These are phyloP conservation scores for Porites divaricata DNA, from an alignment of 92 coral and sea anemone genomes.

Conservation along the genomic window DNA sequence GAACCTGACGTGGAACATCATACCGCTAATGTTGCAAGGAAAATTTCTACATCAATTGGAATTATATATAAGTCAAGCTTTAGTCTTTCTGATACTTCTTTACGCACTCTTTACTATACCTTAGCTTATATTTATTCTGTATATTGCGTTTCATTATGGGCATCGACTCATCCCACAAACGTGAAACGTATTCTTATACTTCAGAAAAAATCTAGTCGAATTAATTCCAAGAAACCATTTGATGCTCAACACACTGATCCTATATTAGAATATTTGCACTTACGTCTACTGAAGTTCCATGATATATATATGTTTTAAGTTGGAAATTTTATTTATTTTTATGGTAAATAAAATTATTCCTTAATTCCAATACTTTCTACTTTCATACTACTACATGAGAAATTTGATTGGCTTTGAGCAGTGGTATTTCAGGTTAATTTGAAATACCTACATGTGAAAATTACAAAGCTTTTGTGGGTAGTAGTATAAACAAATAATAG, in stretches of 20 bases:
- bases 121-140: no score
- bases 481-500: no score
- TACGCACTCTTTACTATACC: no score
- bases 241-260: background rate
- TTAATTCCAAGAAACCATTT: background rate
- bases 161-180: background rate
- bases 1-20: background rate
- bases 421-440: no score
- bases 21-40: background rate
- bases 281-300: background rate
- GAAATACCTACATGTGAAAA: no score
- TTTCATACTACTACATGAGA: no score
- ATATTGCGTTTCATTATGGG: background rate
- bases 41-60: no score
- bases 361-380: background rate
- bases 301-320: background rate
- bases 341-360: background rate
- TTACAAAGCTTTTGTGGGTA: no score
- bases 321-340: background rate
- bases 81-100: no score
- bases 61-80: no score
- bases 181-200: slow-evolving; percentile 1
- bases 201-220: background rate
- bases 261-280: background rate
- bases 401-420: no score